These are phyloP conservation scores for Cyanoliseus patagonus DNA, from an alignment of 2,113 vertebrate species.

Conservation along the genomic window DNA sequence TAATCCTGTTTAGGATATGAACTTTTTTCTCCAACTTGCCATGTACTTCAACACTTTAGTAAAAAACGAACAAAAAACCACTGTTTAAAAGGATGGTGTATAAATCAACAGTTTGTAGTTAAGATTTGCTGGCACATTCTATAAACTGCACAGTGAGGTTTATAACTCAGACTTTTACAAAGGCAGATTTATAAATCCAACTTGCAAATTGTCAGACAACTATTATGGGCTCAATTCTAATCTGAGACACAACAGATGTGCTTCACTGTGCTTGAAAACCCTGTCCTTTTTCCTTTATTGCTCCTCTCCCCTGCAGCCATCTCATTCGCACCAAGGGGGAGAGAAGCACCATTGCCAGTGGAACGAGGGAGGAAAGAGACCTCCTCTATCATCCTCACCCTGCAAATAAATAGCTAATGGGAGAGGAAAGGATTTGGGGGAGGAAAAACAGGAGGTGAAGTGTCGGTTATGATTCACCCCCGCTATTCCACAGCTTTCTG, in stretches of 20 bases:
- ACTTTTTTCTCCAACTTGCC: slow-evolving; percentile 63
- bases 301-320: neutral
- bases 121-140: slow-evolving; percentile 57
- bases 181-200: slow-evolving; percentile 67
- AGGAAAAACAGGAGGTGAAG: neutral
- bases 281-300: neutral
- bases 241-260: slow-evolving; percentile 62
- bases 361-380: neutral
- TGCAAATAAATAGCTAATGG: neutral
- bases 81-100: slow-evolving; percentile 44
- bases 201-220: slow-evolving; percentile 64
- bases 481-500: neutral
- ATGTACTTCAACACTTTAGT: slow-evolving; percentile 50
- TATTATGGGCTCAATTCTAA: slow-evolving; percentile 55
- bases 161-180: slow-evolving; percentile 61
- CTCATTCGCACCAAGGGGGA: neutral
- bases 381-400: neutral
- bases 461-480: fast-evolving
- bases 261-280: neutral
- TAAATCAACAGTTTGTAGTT: slow-evolving; percentile 65
- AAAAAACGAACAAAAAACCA: slow-evolving; percentile 30
- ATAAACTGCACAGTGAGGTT: slow-evolving; percentile 63
- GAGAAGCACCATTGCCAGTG: neutral
- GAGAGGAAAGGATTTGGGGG: neutral
- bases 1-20: slow-evolving; percentile 63